phyloP scores from a whole-genome alignment of 2,113 vertebrate species.

The Phalacrocorax brasilianus region DNA sequence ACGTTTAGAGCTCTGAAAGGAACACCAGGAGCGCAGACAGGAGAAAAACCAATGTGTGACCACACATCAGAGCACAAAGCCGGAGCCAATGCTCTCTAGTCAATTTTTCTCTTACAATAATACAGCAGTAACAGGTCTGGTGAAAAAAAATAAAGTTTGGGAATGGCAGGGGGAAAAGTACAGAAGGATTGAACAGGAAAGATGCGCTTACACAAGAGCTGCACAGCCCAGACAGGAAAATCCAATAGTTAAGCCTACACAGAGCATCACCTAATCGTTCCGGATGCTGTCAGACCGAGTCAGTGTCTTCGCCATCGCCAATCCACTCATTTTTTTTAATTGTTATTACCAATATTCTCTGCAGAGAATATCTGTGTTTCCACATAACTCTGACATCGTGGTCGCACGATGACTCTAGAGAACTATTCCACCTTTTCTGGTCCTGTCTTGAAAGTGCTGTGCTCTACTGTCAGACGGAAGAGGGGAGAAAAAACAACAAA shows the following conservation, averaged over 20 bases:
- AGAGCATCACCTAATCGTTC: fast-evolving
- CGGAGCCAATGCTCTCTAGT: not conserved
- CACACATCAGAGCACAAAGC: not conserved
- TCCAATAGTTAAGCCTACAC: fast-evolving
- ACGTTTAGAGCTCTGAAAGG: not conserved
- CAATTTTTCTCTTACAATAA: not conserved
- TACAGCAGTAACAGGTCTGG: not conserved
- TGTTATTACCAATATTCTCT: not conserved
- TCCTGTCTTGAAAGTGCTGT: not conserved
- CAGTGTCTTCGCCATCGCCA: not conserved
- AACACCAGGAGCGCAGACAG: too few relatives aligned
- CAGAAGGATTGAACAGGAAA: not conserved
- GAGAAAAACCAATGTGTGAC: not conserved
- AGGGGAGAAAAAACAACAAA: too few relatives aligned
- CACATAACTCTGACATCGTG: too few relatives aligned
- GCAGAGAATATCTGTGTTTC: not conserved
- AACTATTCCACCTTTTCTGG: not conserved
- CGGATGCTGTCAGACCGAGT: not conserved
- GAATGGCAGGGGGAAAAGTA: not conserved
- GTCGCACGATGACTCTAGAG: not conserved
- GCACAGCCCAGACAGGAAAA: not conserved
- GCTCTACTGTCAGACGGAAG: not conserved
- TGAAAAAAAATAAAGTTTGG: not conserved
- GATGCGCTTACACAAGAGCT: not conserved
- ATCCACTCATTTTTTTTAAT: not conserved